Evolutionary conservation across 1,140 invertebrate genomes (phyloP).

Genomic region (Philotrypesis tridentata): DNA sequence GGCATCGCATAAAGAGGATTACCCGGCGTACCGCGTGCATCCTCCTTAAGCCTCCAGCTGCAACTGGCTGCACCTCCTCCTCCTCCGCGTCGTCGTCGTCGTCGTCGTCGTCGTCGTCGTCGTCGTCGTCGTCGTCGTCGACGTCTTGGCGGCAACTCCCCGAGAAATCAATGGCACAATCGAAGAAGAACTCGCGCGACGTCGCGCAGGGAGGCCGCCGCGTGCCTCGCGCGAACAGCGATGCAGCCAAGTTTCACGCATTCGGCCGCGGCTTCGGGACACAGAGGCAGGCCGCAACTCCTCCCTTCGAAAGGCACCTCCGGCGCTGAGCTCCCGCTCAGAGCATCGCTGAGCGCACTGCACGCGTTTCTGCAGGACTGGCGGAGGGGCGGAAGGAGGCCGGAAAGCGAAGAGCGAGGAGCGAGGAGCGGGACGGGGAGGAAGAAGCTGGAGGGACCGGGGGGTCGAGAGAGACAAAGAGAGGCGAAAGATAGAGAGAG

Average conservation of each 20-base stretch:
- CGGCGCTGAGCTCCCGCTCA: neutral
- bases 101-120: too few species aligned
- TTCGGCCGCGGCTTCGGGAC: neutral
- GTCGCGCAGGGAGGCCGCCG: neutral
- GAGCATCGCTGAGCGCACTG: neutral
- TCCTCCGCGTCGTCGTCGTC: too few species aligned
- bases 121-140: too few species aligned
- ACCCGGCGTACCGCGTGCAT: neutral
- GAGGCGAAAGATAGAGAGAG: conserved; percentile 9
- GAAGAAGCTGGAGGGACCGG: conserved; percentile 28
- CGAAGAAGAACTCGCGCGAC: neutral
- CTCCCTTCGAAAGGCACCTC: neutral
- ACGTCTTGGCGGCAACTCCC: too few species aligned
- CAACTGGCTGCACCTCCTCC: too few species aligned
- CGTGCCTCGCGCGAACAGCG: too few species aligned
- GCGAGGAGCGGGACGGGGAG: conserved; percentile 4
- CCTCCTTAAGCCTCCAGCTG: neutral
- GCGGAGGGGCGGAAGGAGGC: too few species aligned
- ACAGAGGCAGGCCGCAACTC: neutral
- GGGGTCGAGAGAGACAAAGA: neutral
- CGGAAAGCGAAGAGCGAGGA: neutral
- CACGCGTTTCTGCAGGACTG: too few species aligned
- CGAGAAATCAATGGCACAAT: neutral
- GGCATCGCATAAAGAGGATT: neutral
- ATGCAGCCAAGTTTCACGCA: neutral